These are phyloP conservation scores for Brachypteracias leptosomus DNA, from an alignment of 2,113 vertebrate genomes.

Conservation along the genomic window DNA sequence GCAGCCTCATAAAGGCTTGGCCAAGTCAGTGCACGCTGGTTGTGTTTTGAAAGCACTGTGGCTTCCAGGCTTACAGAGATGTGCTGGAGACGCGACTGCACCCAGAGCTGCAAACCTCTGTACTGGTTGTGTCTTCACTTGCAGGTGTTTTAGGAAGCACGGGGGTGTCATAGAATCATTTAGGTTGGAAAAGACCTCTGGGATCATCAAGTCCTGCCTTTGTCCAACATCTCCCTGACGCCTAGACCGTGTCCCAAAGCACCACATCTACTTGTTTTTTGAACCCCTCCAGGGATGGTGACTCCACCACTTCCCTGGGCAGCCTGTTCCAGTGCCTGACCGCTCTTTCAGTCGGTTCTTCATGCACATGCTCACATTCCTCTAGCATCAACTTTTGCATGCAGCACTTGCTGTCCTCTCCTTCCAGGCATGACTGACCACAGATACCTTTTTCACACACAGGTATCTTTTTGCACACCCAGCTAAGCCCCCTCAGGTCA, in stretches of 20 bases:
- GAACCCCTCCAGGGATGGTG: too few relatives aligned
- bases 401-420: fast-evolving
- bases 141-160: background rate
- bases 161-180: background rate
- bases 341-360: too few relatives aligned
- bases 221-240: too few relatives aligned
- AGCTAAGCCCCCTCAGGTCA: background rate
- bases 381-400: background rate
- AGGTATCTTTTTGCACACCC: fast-evolving
- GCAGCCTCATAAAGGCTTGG: background rate
- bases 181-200: too few relatives aligned
- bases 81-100: background rate
- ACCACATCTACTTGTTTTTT: too few relatives aligned
- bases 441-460: background rate
- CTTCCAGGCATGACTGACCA: background rate
- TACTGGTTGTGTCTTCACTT: background rate
- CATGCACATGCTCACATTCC: fast-evolving
- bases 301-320: too few relatives aligned
- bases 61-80: background rate
- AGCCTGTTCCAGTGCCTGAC: too few relatives aligned
- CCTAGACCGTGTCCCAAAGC: too few relatives aligned
- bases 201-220: too few relatives aligned
- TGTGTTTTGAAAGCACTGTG: background rate
- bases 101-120: background rate
- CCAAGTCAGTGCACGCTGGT: fast-evolving